These are phyloP conservation scores for Crambe crambe DNA, from an alignment of 37 sponge, comb jelly and placozoan genomes.

Conservation along the genomic window DNA sequence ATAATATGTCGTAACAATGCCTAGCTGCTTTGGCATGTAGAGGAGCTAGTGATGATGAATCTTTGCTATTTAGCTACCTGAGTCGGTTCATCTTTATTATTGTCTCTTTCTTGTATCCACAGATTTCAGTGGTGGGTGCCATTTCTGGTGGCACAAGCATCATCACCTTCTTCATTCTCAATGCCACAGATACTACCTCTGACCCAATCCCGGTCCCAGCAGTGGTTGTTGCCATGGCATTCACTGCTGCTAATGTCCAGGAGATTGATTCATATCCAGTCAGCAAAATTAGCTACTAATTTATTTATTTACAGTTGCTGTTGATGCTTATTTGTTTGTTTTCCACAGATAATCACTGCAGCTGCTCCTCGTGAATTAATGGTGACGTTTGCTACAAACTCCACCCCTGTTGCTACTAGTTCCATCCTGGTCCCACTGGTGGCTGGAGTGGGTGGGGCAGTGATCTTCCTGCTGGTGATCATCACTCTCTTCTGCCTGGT, in stretches of 20 bases:
- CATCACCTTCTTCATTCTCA: slow-evolving; percentile 18
- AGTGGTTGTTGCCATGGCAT: not conserved
- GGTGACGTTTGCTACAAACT: not conserved
- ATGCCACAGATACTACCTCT: not conserved
- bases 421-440: not conserved
- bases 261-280: slow-evolving; percentile 24
- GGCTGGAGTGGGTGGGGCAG: not conserved
- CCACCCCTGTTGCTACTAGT: not conserved
- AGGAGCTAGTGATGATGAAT: too few species aligned
- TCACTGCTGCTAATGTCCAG: not conserved
- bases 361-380: not conserved
- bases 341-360: not conserved
- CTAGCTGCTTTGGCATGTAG: too few species aligned
- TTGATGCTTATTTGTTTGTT: too few species aligned
- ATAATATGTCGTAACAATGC: too few species aligned
- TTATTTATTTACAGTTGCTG: not conserved
- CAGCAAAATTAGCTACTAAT: not conserved
- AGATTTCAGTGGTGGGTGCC: slow-evolving; percentile 8
- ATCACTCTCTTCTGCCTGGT: not conserved
- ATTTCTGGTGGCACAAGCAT: slow-evolving; percentile 10
- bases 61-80: too few species aligned
- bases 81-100: not conserved
- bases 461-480: not conserved
- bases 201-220: slow-evolving; percentile 7
- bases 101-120: not conserved